Evolutionary conservation across 2,888 invertebrate species (phyloP), one percentile per base, ranked within the genome.

Genomic region (Hydraecia micacea): DNA sequence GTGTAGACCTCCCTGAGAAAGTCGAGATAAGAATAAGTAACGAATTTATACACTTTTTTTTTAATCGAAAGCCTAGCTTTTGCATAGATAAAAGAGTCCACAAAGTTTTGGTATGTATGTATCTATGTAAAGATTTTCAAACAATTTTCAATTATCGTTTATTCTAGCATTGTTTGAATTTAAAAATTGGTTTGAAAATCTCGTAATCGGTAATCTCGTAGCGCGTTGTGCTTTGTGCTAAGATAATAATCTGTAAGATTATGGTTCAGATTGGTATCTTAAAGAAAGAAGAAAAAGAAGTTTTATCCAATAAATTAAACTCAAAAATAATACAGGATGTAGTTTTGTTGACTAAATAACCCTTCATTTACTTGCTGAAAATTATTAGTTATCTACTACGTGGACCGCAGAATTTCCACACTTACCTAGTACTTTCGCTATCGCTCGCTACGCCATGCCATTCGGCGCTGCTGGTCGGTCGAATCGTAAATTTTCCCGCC

Each of bases 401-500:
- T 68, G 80, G 85, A 81, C 83, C 46, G 81, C 85, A 86, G 86
- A 84, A 86, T 90, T 90, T 91, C 88, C 88, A 87, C 82, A 79
- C 79, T 87, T 80, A 79, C 79, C 87, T 80, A 81, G 39, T 82
- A 90, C 91, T 91, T 92, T 93, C 90, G 87, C 91, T 91, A 90
- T 91, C 89, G 84, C 77, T 74, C 74, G 84, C 81, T 84, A 60
- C 71, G 75, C 73, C 11, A 42, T 42, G 42, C 55, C 32, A 39
- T 39, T 79, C 73, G 67, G 70, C 25, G 84, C 82, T 81, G 66
- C 70, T 77, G 70, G 69, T 68, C 55, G 49, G 49, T 69, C 73
- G 79, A 79, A 80, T 89, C 91, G 91, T 93, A 93, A 92, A 93
- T 93, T 91, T 92, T 88, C 90, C 83, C 85, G 87, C 84, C 83